A percentile compares a stretch with the other conserved stretches of the same genome.
Evolutionary conservation across 2,888 invertebrate genomes (phyloP).

Genomic region (Lamellibrachia satsuma): DNA sequence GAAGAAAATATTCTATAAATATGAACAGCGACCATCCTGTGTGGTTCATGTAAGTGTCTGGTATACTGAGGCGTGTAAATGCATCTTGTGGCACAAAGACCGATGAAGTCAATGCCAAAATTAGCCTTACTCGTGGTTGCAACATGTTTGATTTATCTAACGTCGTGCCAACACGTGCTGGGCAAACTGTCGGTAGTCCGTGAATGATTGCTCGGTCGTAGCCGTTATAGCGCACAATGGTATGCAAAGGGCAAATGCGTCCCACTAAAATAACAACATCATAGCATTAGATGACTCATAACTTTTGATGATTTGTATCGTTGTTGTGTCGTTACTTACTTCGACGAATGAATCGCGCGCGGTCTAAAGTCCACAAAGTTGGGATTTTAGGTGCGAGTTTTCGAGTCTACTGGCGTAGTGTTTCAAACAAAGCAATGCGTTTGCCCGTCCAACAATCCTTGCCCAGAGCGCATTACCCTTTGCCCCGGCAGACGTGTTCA

Average conservation of each 20-base stretch:
- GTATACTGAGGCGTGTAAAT: too few species aligned
- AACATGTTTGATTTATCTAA: background rate
- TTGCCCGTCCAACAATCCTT: too few species aligned
- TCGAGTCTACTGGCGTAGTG: background rate
- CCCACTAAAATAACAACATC: background rate
- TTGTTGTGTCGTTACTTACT: background rate
- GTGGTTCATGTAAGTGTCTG: too few species aligned
- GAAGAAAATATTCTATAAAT: too few species aligned
- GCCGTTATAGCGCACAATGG: background rate
- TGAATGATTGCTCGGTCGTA: background rate
- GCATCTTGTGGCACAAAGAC: too few species aligned
- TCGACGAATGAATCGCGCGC: background rate
- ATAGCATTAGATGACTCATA: background rate
- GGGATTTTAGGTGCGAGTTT: background rate
- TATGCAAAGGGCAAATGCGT: background rate
- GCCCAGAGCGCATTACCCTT: background rate
- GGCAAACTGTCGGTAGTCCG: background rate
- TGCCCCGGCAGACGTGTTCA: background rate
- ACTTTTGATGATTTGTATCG: background rate
- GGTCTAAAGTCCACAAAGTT: background rate
- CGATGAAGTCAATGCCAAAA: too few species aligned
- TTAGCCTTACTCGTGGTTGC: too few species aligned
- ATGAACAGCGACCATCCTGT: too few species aligned
- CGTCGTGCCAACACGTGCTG: background rate
- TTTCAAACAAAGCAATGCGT: background rate